A percentile compares a stretch with the other conserved stretches of the same genome.
phyloP scores from a whole-genome alignment of 2,113 vertebrate genomes.

The Amphilophus citrinellus region DNA sequence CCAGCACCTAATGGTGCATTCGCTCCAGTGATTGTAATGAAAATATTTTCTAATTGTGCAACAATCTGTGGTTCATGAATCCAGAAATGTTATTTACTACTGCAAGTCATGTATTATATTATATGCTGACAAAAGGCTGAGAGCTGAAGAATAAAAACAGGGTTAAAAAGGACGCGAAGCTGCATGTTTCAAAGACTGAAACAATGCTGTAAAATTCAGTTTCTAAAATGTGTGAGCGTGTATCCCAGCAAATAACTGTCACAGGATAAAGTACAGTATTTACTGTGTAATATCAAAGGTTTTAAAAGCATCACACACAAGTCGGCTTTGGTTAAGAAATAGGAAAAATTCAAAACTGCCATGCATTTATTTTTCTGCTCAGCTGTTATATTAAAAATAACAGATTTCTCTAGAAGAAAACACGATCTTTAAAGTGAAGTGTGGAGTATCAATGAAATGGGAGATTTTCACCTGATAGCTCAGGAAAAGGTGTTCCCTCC shows the following conservation, averaged over 20 bases:
- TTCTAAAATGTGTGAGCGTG: neutral
- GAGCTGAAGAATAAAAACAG: neutral
- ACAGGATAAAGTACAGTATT: neutral
- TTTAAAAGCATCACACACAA: neutral
- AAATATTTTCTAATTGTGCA: slow-evolving; percentile 51
- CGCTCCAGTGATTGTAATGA: slow-evolving; percentile 12
- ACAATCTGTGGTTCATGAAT: slow-evolving; percentile 29
- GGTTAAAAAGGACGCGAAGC: neutral
- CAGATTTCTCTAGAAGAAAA: no score
- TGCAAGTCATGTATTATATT: neutral
- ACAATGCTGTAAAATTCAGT: neutral
- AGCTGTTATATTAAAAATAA: no score
- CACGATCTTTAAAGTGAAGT: no score
- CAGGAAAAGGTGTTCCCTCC: no score
- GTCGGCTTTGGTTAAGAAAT: neutral
- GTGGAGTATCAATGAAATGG: neutral
- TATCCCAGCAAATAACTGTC: neutral
- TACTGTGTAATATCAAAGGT: neutral
- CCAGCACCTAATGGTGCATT: slow-evolving; percentile 27
- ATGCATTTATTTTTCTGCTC: neutral
- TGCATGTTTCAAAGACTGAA: neutral
- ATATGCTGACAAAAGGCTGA: neutral
- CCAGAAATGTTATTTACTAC: neutral
- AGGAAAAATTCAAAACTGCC: neutral
- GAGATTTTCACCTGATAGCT: no score